A percentile compares a stretch with the other conserved stretches of the same genome.
These are phyloP conservation scores for Ctenodactylus gundi DNA, from an alignment of 2,113 vertebrate genomes.

Conservation along the genomic window DNA sequence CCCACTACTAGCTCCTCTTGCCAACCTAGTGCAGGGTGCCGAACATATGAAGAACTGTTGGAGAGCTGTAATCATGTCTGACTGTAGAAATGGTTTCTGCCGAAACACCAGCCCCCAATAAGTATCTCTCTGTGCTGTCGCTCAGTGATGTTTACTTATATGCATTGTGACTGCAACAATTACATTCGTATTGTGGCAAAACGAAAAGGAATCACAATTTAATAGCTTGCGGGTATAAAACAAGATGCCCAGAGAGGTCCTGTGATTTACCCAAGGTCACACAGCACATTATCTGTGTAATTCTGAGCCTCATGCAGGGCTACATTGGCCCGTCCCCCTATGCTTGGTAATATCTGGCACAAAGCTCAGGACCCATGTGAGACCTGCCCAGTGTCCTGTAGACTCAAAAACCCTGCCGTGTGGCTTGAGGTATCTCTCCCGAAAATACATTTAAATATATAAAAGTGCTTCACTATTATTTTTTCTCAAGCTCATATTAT, in stretches of 20 bases:
- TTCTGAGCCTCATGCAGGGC: not conserved
- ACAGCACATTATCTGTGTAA: not conserved
- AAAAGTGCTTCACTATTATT: conserved; percentile 43
- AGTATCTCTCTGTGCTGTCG: not conserved
- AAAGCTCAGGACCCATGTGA: not conserved
- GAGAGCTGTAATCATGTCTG: not conserved
- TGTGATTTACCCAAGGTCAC: not conserved
- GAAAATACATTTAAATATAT: conserved; percentile 34
- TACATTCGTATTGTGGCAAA: not conserved
- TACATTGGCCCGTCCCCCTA: not conserved
- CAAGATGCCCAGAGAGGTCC: not conserved
- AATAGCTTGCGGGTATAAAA: not conserved
- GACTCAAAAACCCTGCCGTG: not conserved
- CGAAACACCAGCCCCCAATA: not conserved
- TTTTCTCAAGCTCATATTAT: conserved; percentile 41
- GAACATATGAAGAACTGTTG: not conserved
- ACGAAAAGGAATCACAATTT: not conserved
- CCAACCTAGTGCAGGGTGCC: not conserved
- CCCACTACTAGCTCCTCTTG: not conserved
- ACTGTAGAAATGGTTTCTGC: not conserved
- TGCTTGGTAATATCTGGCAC: not conserved
- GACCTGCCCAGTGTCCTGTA: not conserved
- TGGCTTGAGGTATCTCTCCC: not conserved
- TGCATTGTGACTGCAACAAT: not conserved
- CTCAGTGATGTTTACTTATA: not conserved